Percentiles rank a stretch among this genome's conserved stretches.
phyloP scores from a whole-genome alignment of 2,888 invertebrate species.

The Fabriciana adippe region DNA sequence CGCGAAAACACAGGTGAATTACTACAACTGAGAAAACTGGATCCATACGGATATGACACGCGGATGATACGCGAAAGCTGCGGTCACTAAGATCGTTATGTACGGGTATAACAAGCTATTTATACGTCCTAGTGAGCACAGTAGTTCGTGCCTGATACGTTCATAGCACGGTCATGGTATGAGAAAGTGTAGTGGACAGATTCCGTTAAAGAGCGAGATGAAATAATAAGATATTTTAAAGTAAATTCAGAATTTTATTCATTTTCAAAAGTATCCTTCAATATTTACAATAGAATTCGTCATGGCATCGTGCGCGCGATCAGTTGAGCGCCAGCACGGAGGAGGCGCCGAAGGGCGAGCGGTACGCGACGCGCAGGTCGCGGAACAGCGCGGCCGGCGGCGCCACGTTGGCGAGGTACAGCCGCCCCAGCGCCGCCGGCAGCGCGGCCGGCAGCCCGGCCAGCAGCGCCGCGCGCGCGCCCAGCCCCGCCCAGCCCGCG shows the following conservation, averaged over 20 bases:
- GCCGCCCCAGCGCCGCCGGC: conserved; percentile 66
- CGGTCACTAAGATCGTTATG: no score
- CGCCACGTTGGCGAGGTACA: conserved; percentile 93
- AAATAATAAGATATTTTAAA: neutral
- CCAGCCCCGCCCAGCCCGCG: conserved; percentile 57
- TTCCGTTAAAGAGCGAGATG: neutral
- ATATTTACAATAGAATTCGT: conserved; percentile 22
- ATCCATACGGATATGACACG: no score
- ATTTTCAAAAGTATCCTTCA: conserved; percentile 27
- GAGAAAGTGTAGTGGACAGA: no score
- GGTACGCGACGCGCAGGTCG: conserved; percentile 89
- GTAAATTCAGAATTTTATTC: conserved; percentile 33
- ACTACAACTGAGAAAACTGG: no score
- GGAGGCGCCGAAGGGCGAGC: conserved; percentile 87
- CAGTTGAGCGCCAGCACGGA: conserved; percentile 69
- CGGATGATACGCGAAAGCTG: no score
- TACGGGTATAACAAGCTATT: no score
- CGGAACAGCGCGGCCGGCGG: conserved; percentile 88
- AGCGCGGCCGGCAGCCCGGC: conserved; percentile 52
- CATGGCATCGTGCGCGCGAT: conserved; percentile 42
- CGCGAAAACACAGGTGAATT: no score
- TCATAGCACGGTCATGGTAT: no score
- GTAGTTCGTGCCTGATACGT: no score
- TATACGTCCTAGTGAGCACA: no score
- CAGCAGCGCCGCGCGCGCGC: conserved; percentile 50